Conservation (phyloP, 2,797 vertebrate species). For the Anguilla obscura region DNA sequence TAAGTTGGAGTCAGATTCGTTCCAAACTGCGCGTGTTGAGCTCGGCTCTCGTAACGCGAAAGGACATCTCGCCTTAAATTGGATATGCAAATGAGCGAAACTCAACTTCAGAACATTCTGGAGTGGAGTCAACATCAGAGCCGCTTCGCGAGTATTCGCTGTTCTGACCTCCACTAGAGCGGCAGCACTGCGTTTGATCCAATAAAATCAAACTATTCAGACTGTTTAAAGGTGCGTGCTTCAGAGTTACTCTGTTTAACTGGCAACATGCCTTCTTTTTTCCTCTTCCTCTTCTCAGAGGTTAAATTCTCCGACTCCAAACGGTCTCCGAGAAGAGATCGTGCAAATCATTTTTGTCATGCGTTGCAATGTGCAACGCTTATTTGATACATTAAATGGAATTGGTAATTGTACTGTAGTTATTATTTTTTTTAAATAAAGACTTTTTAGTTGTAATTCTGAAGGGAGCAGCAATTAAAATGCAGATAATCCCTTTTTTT, state of each 20-base stretch:
- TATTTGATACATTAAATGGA: constrained; percentile 13
- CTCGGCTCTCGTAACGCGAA: not conserved
- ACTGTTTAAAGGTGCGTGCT: not conserved
- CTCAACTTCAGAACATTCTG: not conserved
- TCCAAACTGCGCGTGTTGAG: not conserved
- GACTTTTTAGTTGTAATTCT: constrained; percentile 13
- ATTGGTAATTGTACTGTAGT: not conserved
- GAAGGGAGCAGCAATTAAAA: constrained; percentile 17
- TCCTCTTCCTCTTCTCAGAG: not conserved
- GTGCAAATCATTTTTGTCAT: not conserved
- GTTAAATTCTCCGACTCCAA: not conserved
- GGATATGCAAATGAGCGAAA: not conserved
- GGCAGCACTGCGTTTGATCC: not conserved
- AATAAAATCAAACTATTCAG: not conserved
- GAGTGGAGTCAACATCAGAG: not conserved
- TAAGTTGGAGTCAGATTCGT: not conserved
- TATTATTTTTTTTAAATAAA: not conserved
- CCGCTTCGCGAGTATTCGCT: not conserved
- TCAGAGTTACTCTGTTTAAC: not conserved
- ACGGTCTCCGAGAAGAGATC: not conserved
- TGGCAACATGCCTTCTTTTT: not conserved
- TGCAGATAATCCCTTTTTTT: constrained; percentile 3
- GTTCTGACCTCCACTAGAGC: not conserved
- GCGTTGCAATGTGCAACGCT: not conserved
- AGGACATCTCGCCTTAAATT: not conserved